These are phyloP conservation scores for Cephus cinctus DNA, from an alignment of 1,140 invertebrate species.

Conservation along the genomic window DNA sequence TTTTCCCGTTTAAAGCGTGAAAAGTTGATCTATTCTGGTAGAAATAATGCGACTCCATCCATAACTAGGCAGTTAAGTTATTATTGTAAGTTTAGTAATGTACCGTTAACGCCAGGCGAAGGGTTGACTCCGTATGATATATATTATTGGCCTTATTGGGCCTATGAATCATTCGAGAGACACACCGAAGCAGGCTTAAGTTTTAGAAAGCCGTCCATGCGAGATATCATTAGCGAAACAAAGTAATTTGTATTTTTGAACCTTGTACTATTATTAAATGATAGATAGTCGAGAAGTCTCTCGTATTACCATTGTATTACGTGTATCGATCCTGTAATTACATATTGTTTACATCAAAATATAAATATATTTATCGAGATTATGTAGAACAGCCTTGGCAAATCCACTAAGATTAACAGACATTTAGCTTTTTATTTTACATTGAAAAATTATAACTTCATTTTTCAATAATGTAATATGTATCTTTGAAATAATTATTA, in stretches of 20 bases:
- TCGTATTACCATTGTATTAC: too few species aligned
- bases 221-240: slow-evolving; percentile 1
- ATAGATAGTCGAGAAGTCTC: too few species aligned
- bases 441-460: slow-evolving; percentile 12
- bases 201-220: slow-evolving; percentile 13
- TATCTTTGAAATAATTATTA: too few species aligned
- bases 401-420: too few species aligned
- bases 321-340: not conserved
- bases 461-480: slow-evolving; percentile 23
- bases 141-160: slow-evolving; percentile 3
- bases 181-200: slow-evolving; percentile 4
- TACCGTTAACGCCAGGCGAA: not conserved
- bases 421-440: too few species aligned
- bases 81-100: not conserved
- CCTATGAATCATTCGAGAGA: not conserved
- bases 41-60: slow-evolving; percentile 10
- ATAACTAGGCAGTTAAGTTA: slow-evolving; percentile 13
- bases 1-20: slow-evolving; percentile 4
- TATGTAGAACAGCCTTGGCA: too few species aligned
- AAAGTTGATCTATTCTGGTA: not conserved
- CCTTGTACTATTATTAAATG: too few species aligned
- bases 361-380: slow-evolving; percentile 5
- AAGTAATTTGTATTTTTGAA: slow-evolving; percentile 7
- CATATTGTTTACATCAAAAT: not conserved
- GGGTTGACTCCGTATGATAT: slow-evolving; percentile 10